Conservation (phyloP, 2,113 vertebrate genomes). For the Apus apus region DNA sequence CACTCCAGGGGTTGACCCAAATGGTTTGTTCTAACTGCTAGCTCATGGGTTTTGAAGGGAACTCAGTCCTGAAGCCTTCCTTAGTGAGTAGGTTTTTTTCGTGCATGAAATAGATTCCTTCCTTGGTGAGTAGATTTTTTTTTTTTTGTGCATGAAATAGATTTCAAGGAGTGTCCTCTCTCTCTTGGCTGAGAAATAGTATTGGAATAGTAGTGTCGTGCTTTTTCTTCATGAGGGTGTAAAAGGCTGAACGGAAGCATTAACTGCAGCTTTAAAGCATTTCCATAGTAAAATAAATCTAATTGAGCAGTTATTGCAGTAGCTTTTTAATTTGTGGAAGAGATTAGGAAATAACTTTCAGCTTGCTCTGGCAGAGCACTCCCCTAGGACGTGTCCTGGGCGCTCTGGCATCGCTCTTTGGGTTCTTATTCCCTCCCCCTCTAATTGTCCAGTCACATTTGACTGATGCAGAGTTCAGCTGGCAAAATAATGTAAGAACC, state of each 20-base stretch:
- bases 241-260: conserved; percentile 59
- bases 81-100: background rate
- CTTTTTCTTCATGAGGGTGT: conserved; percentile 23
- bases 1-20: conserved; percentile 16
- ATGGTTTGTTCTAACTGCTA: background rate
- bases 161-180: conserved; percentile 19
- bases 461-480: conserved; percentile 45
- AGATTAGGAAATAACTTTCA: conserved; percentile 71
- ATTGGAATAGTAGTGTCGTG: background rate
- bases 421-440: conserved; percentile 36
- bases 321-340: conserved; percentile 72
- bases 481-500: conserved; percentile 7
- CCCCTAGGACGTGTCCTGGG: conserved; percentile 38
- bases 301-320: conserved; percentile 71
- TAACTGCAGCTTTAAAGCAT: conserved; percentile 58
- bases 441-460: conserved; percentile 40
- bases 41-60: conserved; percentile 16
- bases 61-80: background rate
- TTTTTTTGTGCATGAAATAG: background rate
- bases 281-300: conserved; percentile 71
- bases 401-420: conserved; percentile 30
- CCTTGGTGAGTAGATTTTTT: background rate
- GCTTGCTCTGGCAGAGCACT: conserved; percentile 60
- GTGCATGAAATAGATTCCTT: background rate
- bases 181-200: background rate